Evolutionary conservation across 2,888 invertebrate species (phyloP).

Genomic region (Chalcosyrphus nemorum): DNA sequence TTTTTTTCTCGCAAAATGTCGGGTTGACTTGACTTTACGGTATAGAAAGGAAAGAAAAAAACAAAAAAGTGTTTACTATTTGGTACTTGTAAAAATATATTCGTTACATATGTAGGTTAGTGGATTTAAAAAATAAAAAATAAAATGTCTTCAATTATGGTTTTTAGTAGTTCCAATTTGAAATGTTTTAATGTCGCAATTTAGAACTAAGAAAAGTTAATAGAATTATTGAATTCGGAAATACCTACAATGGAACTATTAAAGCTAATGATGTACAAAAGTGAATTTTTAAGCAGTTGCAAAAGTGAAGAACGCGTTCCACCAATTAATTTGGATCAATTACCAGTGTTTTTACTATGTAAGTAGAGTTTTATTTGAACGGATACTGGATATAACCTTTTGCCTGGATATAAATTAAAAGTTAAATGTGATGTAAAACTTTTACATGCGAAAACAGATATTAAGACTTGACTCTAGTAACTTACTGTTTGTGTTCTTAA

Average conservation of each 20-base stretch:
- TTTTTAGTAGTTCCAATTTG: not conserved
- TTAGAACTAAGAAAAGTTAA: conserved; percentile 6
- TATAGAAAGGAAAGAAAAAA: not conserved
- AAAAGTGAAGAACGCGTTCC: conserved; percentile 86
- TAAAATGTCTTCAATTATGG: not conserved
- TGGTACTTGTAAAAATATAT: not conserved
- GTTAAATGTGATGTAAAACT: not conserved
- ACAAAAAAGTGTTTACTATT: conserved; percentile 3
- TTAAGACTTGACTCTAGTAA: no score
- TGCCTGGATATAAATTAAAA: no score
- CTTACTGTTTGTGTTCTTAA: no score
- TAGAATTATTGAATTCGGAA: not conserved
- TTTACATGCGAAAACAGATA: no score
- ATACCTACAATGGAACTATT: conserved; percentile 81
- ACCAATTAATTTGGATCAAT: conserved; percentile 88
- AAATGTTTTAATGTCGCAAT: conserved; percentile 6
- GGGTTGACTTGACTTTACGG: conserved; percentile 35
- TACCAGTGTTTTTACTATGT: conserved; percentile 89
- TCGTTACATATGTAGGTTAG: not conserved
- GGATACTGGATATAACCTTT: not conserved
- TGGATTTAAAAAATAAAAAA: conserved; percentile 4
- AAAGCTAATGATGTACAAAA: conserved; percentile 82
- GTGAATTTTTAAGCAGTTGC: conserved; percentile 81
- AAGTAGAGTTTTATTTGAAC: conserved; percentile 81
- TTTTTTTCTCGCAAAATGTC: conserved; percentile 40